phyloP scores from a whole-genome alignment of 2,113 vertebrate genomes.

The Pan troglodytes region NHGRI_mPanTro3-v2.1_pri NC_072413.2:101245501-101246000 shows the following conservation, averaged over 20 bases:
- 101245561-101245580: background rate
- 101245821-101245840: fast-evolving
- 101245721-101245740: background rate
- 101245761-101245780: background rate
- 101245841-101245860: background rate
- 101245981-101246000: background rate
- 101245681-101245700: background rate
- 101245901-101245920: background rate
- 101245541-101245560: background rate
- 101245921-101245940: background rate
- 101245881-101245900: background rate
- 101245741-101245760: too few relatives aligned
- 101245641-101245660: too few relatives aligned
- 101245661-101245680: background rate
- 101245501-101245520: background rate
- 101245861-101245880: background rate
- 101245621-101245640: background rate
- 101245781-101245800: background rate
- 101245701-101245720: background rate
- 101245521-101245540: background rate
- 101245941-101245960: background rate
- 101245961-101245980: background rate
- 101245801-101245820: background rate
- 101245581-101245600: background rate
- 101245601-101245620: background rate